Conservation (phyloP, 2,797 vertebrate species). For the Capromys pilorides region DNA sequence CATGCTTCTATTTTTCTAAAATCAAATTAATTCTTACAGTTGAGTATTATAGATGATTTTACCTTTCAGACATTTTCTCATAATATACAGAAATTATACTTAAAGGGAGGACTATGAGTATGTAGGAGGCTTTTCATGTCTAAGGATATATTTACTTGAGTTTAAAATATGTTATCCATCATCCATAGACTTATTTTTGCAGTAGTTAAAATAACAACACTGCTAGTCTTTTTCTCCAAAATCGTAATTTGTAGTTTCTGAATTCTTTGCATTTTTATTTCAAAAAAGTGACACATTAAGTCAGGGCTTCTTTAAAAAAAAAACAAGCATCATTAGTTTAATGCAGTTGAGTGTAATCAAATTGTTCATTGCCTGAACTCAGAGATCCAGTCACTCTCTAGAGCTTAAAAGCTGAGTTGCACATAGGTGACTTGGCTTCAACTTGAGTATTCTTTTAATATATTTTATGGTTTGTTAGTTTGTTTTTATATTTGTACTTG, state of each 20-base stretch:
- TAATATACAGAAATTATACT: slow-evolving; percentile 67
- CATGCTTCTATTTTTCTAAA: slow-evolving; percentile 74
- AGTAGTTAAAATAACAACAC: slow-evolving; percentile 69
- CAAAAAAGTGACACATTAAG: slow-evolving; percentile 62
- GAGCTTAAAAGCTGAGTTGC: slow-evolving; percentile 73
- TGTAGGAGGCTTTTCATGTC: slow-evolving; percentile 37
- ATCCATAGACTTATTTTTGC: slow-evolving; percentile 46
- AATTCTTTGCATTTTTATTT: slow-evolving; percentile 60
- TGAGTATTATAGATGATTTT: slow-evolving; percentile 81
- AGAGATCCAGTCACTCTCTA: slow-evolving; percentile 77
- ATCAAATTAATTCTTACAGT: slow-evolving; percentile 75
- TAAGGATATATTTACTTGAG: slow-evolving; percentile 64
- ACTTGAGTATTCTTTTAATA: slow-evolving; percentile 73
- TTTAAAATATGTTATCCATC: slow-evolving; percentile 65
- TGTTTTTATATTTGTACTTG: too few relatives aligned
- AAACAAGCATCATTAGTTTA: slow-evolving; percentile 81
- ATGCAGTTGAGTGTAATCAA: slow-evolving; percentile 84
- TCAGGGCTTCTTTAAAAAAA: slow-evolving; percentile 77
- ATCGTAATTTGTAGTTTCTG: slow-evolving; percentile 69
- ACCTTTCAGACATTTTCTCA: slow-evolving; percentile 76
- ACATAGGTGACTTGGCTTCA: slow-evolving; percentile 78
- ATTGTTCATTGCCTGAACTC: slow-evolving; percentile 86
- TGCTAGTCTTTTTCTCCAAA: slow-evolving; percentile 68
- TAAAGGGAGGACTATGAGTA: slow-evolving; percentile 47
- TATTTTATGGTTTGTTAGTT: too few relatives aligned